A percentile compares a stretch with the other conserved stretches of the same genome.
Evolutionary conservation across 2,888 invertebrate species (phyloP).

Genomic region (Ischnus inquisitorius): DNA sequence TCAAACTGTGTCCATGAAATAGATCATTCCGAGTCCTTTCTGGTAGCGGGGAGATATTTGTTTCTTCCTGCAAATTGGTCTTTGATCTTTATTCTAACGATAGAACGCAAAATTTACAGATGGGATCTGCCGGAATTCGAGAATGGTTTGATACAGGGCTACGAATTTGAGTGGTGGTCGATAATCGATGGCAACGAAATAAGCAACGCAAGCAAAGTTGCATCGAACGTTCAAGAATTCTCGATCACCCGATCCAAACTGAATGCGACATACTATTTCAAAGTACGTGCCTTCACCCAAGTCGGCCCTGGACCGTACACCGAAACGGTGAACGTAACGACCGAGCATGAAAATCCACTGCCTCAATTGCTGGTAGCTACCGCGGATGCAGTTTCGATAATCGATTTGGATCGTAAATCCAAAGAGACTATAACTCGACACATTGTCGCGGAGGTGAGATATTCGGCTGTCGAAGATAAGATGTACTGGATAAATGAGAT

Average conservation of each 20-base stretch:
- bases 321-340: conserved; percentile 88
- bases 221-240: conserved; percentile 87
- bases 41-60: too few relatives aligned
- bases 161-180: conserved; percentile 91
- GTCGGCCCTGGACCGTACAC: conserved; percentile 92
- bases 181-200: conserved; percentile 85
- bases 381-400: conserved; percentile 90
- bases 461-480: conserved; percentile 90
- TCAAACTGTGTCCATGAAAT: too few relatives aligned
- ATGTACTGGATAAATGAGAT: conserved; percentile 94
- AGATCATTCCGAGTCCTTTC: too few relatives aligned
- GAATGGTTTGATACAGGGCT: conserved; percentile 92
- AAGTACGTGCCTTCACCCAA: conserved; percentile 93
- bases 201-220: conserved; percentile 87
- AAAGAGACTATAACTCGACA: conserved; percentile 89
- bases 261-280: conserved; percentile 88
- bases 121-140: conserved; percentile 92
- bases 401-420: conserved; percentile 91
- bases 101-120: conserved; percentile 87
- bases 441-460: conserved; percentile 90
- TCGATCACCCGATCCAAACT: conserved; percentile 87
- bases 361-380: conserved; percentile 93
- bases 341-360: conserved; percentile 91
- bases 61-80: too few relatives aligned
- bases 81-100: too few relatives aligned